Evolutionary conservation across 2,797 vertebrate genomes (phyloP).

Genomic region (Neosalanx taihuensis): DNA sequence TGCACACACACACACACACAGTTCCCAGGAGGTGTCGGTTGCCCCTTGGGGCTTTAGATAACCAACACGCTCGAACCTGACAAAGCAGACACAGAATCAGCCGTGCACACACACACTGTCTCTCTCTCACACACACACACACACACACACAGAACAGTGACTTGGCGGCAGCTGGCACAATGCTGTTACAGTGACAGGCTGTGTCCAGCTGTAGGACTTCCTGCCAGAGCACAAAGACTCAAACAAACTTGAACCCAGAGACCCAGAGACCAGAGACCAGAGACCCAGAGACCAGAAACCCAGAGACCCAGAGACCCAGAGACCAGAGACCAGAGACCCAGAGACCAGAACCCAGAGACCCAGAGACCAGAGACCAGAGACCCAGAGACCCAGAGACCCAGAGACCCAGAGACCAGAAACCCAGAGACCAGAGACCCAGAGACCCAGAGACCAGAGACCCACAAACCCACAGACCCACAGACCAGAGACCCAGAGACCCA

Average conservation of each 20-base stretch:
- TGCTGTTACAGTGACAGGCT: not conserved
- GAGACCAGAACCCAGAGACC: too few relatives aligned
- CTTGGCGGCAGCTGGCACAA: constrained; percentile 26
- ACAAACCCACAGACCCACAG: too few relatives aligned
- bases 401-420: not conserved
- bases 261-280: too few relatives aligned
- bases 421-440: not conserved
- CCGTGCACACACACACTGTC: not conserved
- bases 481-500: too few relatives aligned
- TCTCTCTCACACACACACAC: constrained; percentile 1
- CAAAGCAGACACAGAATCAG: constrained; percentile 34
- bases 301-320: too few relatives aligned
- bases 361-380: too few relatives aligned
- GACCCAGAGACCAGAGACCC: constrained; percentile 1
- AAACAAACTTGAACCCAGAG: not conserved
- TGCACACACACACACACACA: constrained; percentile 3
- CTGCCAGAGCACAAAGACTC: constrained; percentile 13
- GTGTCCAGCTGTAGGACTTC: not conserved
- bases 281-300: too few relatives aligned
- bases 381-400: too few relatives aligned
- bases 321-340: too few relatives aligned
- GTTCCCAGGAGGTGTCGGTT: constrained; percentile 26
- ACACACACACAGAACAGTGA: constrained; percentile 26
- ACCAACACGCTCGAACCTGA: constrained; percentile 53
- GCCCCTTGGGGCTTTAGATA: constrained; percentile 36